Percentiles rank a stretch among this genome's conserved stretches.
Conservation (phyloP, 2,888 invertebrate genomes). For the Muscina levida region DNA sequence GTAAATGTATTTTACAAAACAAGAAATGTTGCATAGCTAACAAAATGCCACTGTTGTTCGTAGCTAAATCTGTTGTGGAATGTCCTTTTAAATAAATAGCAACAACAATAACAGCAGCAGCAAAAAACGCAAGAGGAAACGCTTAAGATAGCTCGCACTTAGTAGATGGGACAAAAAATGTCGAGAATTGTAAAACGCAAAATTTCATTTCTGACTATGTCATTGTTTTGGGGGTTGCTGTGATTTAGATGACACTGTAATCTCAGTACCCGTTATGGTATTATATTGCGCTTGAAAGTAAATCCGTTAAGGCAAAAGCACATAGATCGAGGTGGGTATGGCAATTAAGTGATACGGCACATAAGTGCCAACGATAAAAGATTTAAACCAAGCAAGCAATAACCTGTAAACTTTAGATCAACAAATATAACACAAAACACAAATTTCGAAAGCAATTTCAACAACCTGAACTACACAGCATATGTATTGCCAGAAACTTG, state of each 20-base stretch:
- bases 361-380: too few species aligned
- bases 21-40: constrained; percentile 20
- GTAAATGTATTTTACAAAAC: constrained; percentile 32
- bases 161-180: not conserved
- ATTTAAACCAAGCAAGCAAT: too few species aligned
- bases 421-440: too few species aligned
- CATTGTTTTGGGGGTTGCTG: constrained; percentile 33
- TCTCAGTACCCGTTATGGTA: constrained; percentile 34
- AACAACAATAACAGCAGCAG: too few species aligned
- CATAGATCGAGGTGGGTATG: too few species aligned
- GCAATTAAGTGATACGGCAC: too few species aligned
- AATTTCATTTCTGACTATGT: constrained; percentile 35
- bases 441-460: too few species aligned
- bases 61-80: constrained; percentile 22
- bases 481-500: too few species aligned
- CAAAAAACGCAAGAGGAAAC: not conserved
- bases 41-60: constrained; percentile 30
- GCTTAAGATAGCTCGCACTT: not conserved
- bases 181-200: constrained; percentile 10
- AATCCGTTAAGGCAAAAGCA: not conserved
- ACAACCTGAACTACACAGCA: too few species aligned
- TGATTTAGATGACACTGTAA: constrained; percentile 45
- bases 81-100: not conserved
- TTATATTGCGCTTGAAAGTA: not conserved
- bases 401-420: too few species aligned